These are phyloP conservation scores for Theristicus caerulescens DNA, from an alignment of 2,113 vertebrate genomes.

Conservation along the genomic window DNA sequence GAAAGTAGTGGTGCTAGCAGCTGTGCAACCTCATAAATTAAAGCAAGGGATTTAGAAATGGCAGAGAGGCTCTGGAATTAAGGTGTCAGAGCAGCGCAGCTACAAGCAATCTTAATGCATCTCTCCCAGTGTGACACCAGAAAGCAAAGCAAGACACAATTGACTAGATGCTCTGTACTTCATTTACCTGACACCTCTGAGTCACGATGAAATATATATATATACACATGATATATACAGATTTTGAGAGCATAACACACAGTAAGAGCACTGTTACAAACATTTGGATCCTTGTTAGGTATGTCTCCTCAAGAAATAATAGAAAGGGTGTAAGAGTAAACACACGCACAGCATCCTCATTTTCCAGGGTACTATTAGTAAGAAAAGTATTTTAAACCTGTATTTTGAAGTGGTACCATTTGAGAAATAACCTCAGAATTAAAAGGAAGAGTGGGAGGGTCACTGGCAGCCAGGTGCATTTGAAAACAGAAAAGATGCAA, in stretches of 20 bases:
- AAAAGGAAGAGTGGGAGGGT: not conserved
- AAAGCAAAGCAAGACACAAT: not conserved
- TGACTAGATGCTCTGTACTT: not conserved
- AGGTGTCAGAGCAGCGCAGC: not conserved
- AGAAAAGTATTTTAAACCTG: not conserved
- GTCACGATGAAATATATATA: not conserved
- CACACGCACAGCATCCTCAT: accelerated
- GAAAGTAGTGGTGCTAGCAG: not conserved
- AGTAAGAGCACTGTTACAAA: not conserved
- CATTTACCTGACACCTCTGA: not conserved
- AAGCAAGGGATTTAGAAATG: not conserved
- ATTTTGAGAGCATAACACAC: not conserved
- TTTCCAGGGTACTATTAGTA: not conserved
- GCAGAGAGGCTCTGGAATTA: not conserved
- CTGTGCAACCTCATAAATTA: not conserved
- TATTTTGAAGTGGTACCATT: not conserved
- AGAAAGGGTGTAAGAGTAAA: not conserved
- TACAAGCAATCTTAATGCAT: not conserved
- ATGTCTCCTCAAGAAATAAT: not conserved
- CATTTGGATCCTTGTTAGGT: not conserved
- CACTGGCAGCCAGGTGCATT: not conserved
- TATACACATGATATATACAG: not conserved
- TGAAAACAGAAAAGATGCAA: not conserved
- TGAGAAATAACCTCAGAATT: not conserved
- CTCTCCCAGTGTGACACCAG: not conserved